Conservation (phyloP, 2,888 invertebrate genomes). For the Pyralis farinalis region DNA sequence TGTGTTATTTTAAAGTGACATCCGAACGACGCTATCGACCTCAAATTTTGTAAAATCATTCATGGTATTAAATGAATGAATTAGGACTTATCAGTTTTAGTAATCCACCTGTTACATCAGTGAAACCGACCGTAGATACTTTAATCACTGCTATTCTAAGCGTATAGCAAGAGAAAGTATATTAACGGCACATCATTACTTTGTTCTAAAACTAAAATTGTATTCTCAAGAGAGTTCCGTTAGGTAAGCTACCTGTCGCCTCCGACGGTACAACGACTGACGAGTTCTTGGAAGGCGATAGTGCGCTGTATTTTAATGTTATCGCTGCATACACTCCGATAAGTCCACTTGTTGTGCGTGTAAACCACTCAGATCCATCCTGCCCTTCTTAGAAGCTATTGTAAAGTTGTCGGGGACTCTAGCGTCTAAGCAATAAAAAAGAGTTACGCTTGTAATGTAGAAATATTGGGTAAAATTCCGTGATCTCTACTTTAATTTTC, state of each 20-base stretch:
- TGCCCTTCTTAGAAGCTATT: constrained; percentile 51
- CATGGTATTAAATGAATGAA: constrained; percentile 12
- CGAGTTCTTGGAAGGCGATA: constrained; percentile 72
- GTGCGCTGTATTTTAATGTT: constrained; percentile 73
- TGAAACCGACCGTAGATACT: constrained; percentile 30
- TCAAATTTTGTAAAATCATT: no score
- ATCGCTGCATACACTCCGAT: constrained; percentile 70
- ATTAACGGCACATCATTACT: constrained; percentile 52
- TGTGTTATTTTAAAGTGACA: no score
- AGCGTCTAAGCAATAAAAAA: no score
- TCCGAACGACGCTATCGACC: no score
- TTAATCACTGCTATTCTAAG: constrained; percentile 30
- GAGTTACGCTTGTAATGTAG: no score
- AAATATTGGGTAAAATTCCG: no score
- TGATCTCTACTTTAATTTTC: no score
- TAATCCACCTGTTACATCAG: constrained; percentile 26
- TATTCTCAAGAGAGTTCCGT: constrained; percentile 67
- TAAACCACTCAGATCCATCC: constrained; percentile 40
- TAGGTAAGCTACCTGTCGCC: constrained; percentile 72
- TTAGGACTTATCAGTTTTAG: constrained; percentile 10
- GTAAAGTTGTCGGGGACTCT: no score
- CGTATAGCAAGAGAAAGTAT: constrained; percentile 50
- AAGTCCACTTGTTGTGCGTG: constrained; percentile 65
- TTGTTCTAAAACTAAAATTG: constrained; percentile 60
- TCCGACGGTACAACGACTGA: constrained; percentile 33